Percentiles rank a stretch among this genome's conserved stretches.
Evolutionary conservation across 2,113 vertebrate species (phyloP).

Genomic region (Odocoileus virginianus): DNA sequence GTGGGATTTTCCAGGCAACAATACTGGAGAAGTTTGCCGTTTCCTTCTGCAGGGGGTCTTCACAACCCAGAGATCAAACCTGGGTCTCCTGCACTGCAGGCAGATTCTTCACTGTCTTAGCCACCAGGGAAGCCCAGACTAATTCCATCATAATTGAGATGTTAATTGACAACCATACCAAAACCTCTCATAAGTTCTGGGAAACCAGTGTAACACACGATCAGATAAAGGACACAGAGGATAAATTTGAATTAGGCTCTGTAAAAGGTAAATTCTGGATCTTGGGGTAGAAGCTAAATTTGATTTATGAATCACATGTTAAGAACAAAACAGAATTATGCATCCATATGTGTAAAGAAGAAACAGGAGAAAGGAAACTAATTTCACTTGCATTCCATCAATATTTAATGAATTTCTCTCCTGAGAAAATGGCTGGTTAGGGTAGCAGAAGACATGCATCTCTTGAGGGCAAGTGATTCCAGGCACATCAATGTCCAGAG

Average conservation of each 20-base stretch:
- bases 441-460: not conserved
- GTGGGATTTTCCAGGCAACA: not conserved
- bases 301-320: not conserved
- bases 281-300: not conserved
- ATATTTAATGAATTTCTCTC: not conserved
- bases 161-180: not conserved
- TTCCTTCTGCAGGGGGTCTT: not conserved
- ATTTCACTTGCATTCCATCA: not conserved
- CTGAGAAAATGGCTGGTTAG: not conserved
- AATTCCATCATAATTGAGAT: not conserved
- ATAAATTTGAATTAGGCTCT: not conserved
- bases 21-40: not conserved
- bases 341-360: not conserved
- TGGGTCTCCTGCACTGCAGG: not conserved
- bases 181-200: not conserved
- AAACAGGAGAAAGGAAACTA: not conserved
- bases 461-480: not conserved
- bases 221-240: not conserved
- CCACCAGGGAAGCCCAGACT: not conserved
- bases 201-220: not conserved
- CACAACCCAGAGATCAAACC: not conserved
- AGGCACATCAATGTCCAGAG: not conserved
- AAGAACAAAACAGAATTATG: not conserved
- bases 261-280: not conserved
- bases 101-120: not conserved